Evolutionary conservation across 2,888 invertebrate species (phyloP).

Genomic region (Stenolophus ochropezus): DNA sequence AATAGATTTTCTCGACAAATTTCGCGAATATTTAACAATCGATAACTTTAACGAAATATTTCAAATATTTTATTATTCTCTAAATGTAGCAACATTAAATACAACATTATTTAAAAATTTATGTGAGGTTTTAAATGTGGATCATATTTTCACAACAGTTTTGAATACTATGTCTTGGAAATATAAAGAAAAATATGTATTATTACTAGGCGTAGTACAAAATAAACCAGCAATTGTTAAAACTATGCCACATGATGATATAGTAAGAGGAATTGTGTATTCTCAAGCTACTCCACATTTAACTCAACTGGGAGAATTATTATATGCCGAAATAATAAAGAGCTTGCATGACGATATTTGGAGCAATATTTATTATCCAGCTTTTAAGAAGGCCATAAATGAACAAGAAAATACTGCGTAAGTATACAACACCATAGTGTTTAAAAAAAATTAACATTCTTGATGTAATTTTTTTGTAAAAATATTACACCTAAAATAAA

Average conservation of each 20-base stretch:
- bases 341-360: background rate
- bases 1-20: background rate
- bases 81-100: background rate
- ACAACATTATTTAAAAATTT: background rate
- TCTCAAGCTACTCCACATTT: slow-evolving; percentile 9
- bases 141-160: background rate
- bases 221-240: background rate
- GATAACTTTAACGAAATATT: background rate
- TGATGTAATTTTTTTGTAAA: no score
- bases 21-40: background rate
- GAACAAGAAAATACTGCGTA: background rate
- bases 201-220: slow-evolving; percentile 6
- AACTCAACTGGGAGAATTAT: background rate
- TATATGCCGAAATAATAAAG: background rate
- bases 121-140: background rate
- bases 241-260: slow-evolving; percentile 14
- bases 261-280: background rate
- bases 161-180: slow-evolving; percentile 26
- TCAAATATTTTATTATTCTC: background rate
- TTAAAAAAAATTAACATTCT: no score
- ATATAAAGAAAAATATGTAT: slow-evolving; percentile 22
- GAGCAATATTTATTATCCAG: background rate
- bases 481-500: no score
- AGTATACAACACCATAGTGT: no score
- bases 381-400: background rate